Conservation (phyloP, 2,888 invertebrate species). For the Prosopocoilus inquinatus region DNA sequence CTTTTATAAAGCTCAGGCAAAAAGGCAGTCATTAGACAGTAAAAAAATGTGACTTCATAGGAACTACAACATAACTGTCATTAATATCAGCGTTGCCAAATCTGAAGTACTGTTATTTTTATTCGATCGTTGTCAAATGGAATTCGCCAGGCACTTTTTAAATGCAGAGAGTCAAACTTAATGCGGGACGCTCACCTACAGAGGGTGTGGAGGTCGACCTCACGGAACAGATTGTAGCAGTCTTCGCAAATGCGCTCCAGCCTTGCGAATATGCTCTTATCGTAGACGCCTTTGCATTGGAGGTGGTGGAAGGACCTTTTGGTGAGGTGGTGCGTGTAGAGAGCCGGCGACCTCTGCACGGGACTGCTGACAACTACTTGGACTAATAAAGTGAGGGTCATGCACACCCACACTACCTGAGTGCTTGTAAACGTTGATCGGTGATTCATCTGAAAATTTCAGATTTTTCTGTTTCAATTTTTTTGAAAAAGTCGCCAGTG, state of each 20-base stretch:
- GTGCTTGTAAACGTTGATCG: constrained; percentile 46
- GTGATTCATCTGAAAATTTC: constrained; percentile 51
- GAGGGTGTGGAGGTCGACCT: constrained; percentile 77
- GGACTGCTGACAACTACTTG: constrained; percentile 51
- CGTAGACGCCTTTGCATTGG: constrained; percentile 88
- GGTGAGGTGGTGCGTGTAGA: constrained; percentile 69
- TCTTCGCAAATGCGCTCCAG: constrained; percentile 90
- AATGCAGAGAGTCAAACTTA: neutral
- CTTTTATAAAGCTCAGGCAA: no score
- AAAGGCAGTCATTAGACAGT: no score
- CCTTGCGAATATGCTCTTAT: constrained; percentile 84
- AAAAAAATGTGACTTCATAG: no score
- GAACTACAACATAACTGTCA: neutral
- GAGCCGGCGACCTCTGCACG: constrained; percentile 49
- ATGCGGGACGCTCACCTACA: constrained; percentile 70
- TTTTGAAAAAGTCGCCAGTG: no score
- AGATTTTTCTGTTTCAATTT: no score
- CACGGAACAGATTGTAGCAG: constrained; percentile 86
- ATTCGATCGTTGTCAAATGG: neutral
- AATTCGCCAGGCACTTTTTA: neutral
- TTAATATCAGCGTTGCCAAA: neutral
- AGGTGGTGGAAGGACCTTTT: constrained; percentile 84
- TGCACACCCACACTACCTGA: constrained; percentile 48
- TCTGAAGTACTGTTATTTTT: neutral
- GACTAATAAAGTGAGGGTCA: constrained; percentile 42